Percentiles rank a stretch among this genome's conserved stretches.
Conservation (phyloP, 2,113 vertebrate species). For the Asarcornis scutulata region DNA sequence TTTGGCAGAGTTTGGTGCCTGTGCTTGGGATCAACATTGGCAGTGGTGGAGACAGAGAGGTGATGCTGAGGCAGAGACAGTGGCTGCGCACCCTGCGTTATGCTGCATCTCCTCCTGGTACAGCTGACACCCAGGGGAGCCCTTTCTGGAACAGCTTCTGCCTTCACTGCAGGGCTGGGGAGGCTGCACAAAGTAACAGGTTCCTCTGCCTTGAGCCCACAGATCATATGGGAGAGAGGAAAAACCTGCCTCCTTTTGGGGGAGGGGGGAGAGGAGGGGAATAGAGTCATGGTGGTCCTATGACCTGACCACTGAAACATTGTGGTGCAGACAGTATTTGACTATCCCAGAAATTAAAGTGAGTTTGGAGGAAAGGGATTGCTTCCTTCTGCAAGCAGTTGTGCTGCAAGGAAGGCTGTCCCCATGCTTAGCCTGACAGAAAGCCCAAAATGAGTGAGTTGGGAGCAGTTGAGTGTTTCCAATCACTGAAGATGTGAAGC, state of each 20-base stretch:
- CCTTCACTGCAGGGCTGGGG: not conserved
- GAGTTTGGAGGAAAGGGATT: not conserved
- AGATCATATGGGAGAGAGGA: not conserved
- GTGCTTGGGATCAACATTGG: not conserved
- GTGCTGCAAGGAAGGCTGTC: not conserved
- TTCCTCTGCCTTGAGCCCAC: fast-evolving
- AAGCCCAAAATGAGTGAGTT: not conserved
- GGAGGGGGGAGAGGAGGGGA: fast-evolving
- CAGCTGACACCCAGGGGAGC: not conserved
- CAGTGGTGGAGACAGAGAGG: not conserved
- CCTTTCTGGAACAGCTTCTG: not conserved
- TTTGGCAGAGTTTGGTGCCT: not conserved
- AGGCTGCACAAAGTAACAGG: not conserved
- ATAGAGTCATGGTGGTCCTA: not conserved
- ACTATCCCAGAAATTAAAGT: not conserved
- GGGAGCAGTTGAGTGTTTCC: not conserved
- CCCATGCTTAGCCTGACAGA: not conserved
- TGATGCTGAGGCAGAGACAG: fast-evolving
- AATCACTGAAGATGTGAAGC: not conserved
- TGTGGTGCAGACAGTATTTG: not conserved
- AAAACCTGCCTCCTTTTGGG: not conserved
- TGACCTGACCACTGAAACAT: not conserved
- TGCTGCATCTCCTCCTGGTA: fast-evolving
- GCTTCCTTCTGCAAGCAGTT: not conserved
- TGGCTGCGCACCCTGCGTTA: not conserved